Evolutionary conservation across 2,888 invertebrate genomes (phyloP).

Genomic region (Caenorhabditis sp.): DNA sequence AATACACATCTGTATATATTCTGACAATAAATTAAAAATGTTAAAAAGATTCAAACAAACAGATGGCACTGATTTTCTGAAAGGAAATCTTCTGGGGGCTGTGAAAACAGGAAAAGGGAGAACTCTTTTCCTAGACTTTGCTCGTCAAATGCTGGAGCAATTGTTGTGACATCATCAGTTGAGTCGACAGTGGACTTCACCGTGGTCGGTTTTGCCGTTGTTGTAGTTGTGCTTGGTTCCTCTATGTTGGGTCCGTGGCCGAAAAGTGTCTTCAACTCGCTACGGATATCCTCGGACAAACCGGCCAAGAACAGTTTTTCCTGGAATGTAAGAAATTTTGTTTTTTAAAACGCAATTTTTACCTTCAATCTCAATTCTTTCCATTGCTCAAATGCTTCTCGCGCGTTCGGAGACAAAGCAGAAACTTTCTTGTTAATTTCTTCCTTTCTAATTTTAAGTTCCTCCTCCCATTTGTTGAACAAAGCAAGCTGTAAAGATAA

Average conservation of each 20-base stretch:
- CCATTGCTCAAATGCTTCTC: slow-evolving; percentile 75
- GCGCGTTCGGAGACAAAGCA: slow-evolving; percentile 70
- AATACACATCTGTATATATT: too few species aligned
- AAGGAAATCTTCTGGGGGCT: too few species aligned
- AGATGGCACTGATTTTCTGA: too few species aligned
- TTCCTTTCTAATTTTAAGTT: slow-evolving; percentile 69
- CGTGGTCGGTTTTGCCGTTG: background rate
- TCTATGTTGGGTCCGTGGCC: slow-evolving; percentile 18
- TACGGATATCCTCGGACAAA: slow-evolving; percentile 72
- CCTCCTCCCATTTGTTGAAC: slow-evolving; percentile 76
- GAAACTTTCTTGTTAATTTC: slow-evolving; percentile 69
- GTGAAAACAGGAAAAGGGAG: too few species aligned
- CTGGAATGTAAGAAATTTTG: slow-evolving; percentile 33
- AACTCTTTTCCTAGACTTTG: too few species aligned
- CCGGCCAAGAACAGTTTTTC: slow-evolving; percentile 71
- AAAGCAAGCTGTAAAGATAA: slow-evolving; percentile 69
- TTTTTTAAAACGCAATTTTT: background rate
- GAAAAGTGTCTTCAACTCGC: slow-evolving; percentile 70
- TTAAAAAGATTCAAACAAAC: too few species aligned
- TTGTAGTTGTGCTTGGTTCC: slow-evolving; percentile 35
- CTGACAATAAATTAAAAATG: too few species aligned
- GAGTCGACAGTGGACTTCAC: too few species aligned
- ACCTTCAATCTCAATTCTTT: slow-evolving; percentile 72
- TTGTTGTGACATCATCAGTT: too few species aligned
- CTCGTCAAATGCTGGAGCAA: too few species aligned